Evolutionary conservation across 2,888 invertebrate genomes (phyloP).

Genomic region (Trachelus stipa): DNA sequence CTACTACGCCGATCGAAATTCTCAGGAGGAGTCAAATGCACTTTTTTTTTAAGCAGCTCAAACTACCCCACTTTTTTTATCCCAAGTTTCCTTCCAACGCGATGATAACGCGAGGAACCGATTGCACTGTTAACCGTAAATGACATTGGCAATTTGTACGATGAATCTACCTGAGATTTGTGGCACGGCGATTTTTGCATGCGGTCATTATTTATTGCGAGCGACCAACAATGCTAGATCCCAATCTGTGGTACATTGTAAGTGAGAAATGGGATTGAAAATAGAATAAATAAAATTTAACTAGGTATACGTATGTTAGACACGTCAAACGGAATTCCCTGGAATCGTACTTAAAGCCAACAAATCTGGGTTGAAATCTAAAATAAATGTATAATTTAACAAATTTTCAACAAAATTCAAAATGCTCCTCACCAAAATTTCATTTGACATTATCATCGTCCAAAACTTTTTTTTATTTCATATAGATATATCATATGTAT

Average conservation of each 20-base stretch:
- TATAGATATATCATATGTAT: too few relatives aligned
- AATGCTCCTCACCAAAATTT: too few relatives aligned
- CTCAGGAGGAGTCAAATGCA: not conserved
- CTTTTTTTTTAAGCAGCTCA: not conserved
- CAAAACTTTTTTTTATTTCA: too few relatives aligned
- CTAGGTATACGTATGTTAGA: not conserved
- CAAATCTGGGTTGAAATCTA: too few relatives aligned
- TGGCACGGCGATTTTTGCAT: not conserved
- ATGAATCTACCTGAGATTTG: not conserved
- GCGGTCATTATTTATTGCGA: not conserved
- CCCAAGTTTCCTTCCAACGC: not conserved
- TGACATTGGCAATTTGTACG: not conserved
- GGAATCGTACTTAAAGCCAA: not conserved
- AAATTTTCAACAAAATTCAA: too few relatives aligned
- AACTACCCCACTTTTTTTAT: not conserved
- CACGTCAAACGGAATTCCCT: not conserved
- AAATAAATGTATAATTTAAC: too few relatives aligned
- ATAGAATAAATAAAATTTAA: not conserved
- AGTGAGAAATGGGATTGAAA: not conserved
- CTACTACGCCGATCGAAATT: not conserved
- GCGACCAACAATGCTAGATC: not conserved
- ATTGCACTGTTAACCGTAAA: not conserved
- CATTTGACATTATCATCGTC: too few relatives aligned
- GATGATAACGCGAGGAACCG: not conserved
- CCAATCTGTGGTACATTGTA: not conserved